phyloP scores from a whole-genome alignment of 2,797 vertebrate species.

The Coilia nasus region DNA sequence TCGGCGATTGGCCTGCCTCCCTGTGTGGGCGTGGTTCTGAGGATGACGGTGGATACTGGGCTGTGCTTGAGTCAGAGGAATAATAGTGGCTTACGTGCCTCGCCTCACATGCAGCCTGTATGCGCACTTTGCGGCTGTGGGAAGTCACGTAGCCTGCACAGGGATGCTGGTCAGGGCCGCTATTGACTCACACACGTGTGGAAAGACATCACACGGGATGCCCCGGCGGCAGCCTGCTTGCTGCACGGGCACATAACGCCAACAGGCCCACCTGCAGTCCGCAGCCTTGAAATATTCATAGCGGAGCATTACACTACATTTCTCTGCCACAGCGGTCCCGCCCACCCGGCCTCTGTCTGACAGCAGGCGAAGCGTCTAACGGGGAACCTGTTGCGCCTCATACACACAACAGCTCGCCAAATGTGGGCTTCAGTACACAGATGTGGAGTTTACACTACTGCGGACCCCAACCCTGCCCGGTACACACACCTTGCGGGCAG shows the following conservation, averaged over 20 bases:
- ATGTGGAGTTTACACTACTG: too few relatives aligned
- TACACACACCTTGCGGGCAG: background rate
- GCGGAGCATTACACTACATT: too few relatives aligned
- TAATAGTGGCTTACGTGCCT: constrained; percentile 12
- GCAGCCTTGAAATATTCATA: too few relatives aligned
- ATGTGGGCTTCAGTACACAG: too few relatives aligned
- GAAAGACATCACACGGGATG: background rate
- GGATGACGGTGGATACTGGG: background rate
- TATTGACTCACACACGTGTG: background rate
- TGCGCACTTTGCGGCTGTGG: background rate
- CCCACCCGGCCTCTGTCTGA: too few relatives aligned
- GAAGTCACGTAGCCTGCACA: background rate
- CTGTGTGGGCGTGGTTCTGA: background rate
- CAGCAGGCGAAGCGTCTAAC: too few relatives aligned
- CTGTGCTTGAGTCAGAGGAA: background rate
- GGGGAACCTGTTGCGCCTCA: too few relatives aligned
- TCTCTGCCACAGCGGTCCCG: too few relatives aligned
- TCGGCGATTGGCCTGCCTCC: background rate
- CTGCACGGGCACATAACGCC: background rate
- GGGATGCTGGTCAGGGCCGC: background rate
- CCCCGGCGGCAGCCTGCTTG: background rate
- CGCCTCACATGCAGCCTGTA: background rate
- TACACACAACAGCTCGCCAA: too few relatives aligned
- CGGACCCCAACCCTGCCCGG: too few relatives aligned
- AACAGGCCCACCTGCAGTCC: too few relatives aligned